phyloP scores from a whole-genome alignment of 2,888 invertebrate genomes.

The Escarpia spicata region DNA sequence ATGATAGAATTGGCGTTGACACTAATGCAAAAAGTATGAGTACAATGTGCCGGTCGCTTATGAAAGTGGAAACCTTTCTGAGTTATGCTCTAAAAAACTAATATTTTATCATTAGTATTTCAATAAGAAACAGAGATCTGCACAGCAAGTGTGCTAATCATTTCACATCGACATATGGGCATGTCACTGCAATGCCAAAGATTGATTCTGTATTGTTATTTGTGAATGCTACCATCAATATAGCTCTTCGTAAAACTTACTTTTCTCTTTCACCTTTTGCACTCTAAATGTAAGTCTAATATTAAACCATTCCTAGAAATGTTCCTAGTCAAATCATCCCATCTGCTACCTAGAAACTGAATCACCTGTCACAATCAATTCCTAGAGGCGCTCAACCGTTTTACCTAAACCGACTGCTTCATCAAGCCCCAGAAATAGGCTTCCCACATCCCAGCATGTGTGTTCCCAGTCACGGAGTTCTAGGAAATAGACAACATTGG shows the following conservation, averaged over 20 bases:
- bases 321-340: neutral
- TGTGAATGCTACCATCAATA: neutral
- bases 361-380: conserved; percentile 12
- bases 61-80: neutral
- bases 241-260: neutral
- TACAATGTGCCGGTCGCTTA: neutral
- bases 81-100: neutral
- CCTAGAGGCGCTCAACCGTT: neutral
- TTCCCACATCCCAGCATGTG: no score
- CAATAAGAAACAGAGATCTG: neutral
- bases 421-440: neutral
- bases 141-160: neutral
- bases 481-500: no score
- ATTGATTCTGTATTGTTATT: neutral
- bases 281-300: neutral
- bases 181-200: neutral
- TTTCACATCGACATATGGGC: neutral
- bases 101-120: neutral
- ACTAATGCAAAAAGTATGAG: neutral
- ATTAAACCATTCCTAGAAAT: neutral
- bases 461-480: no score
- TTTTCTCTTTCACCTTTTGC: neutral
- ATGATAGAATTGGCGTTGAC: neutral
- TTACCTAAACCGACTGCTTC: neutral
- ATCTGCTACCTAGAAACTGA: neutral